Conservation (phyloP, 2,797 vertebrate species). For the Arrhamphus sclerolepis region DNA sequence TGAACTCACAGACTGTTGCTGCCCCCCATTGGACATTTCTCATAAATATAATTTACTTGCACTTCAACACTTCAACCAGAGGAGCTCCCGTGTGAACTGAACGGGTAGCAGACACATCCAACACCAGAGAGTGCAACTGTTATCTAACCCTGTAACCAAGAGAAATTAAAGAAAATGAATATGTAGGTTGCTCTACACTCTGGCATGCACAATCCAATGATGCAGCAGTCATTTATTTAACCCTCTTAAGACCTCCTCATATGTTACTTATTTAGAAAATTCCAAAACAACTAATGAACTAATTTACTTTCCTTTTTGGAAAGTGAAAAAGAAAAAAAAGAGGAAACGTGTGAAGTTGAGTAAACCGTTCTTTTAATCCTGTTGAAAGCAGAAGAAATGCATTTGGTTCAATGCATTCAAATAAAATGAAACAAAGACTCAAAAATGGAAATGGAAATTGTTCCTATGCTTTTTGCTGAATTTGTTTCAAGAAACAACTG, state of each 20-base stretch:
- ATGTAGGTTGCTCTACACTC: background rate
- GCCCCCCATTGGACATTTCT: constrained; percentile 7
- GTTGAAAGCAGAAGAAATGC: background rate
- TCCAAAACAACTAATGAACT: background rate
- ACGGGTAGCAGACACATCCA: too few species aligned
- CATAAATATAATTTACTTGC: too few species aligned
- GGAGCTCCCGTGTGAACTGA: too few species aligned
- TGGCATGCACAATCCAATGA: too few species aligned
- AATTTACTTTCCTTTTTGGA: background rate
- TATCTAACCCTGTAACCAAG: background rate
- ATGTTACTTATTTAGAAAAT: background rate
- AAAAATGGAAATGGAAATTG: background rate
- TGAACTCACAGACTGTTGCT: background rate
- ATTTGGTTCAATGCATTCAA: too few species aligned
- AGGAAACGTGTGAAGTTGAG: background rate
- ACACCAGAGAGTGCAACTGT: background rate
- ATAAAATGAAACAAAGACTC: background rate
- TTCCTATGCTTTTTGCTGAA: too few species aligned
- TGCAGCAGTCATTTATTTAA: background rate
- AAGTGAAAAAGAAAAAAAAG: background rate
- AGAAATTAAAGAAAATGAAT: background rate
- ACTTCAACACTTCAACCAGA: background rate
- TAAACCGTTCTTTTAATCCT: background rate
- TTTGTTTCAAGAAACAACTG: too few species aligned
- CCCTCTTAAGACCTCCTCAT: background rate